A percentile compares a stretch with the other conserved stretches of the same genome.
Evolutionary conservation across 2,888 invertebrate species (phyloP).

Genomic region (Gisinianus flammeolus): DNA sequence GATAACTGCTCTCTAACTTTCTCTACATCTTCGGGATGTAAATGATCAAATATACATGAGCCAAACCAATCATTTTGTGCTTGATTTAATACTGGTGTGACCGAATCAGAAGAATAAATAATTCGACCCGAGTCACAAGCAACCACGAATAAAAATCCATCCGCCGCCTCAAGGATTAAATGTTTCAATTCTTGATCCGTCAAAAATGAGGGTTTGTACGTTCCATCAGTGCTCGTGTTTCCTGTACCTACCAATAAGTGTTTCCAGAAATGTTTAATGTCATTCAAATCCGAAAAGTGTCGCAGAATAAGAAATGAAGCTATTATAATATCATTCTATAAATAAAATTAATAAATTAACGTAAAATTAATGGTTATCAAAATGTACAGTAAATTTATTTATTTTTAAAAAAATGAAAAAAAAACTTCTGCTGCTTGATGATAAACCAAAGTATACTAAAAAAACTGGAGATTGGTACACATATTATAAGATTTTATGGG

Average conservation of each 20-base stretch:
- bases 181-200: constrained; percentile 99
- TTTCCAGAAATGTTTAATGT: background rate
- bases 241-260: constrained; percentile 75
- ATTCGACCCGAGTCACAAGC: constrained; percentile 97
- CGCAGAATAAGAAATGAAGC: background rate
- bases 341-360: background rate
- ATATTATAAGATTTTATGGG: no score
- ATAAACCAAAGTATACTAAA: background rate
- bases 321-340: background rate
- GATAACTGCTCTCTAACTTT: constrained; percentile 96
- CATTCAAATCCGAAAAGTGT: background rate
- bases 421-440: constrained; percentile 2
- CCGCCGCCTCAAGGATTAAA: constrained; percentile 97
- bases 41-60: constrained; percentile 90
- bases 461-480: no score
- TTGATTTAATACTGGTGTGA: constrained; percentile 95
- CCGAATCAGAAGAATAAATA: constrained; percentile 98
- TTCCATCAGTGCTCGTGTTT: constrained; percentile 94
- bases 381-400: background rate
- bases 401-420: no score
- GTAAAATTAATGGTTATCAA: background rate
- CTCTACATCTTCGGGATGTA: constrained; percentile 97
- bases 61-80: constrained; percentile 97
- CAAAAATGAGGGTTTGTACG: constrained; percentile 97
- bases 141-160: constrained; percentile 95